A percentile compares a stretch with the other conserved stretches of the same genome.
phyloP scores from a whole-genome alignment of 1,140 invertebrate species.

The Chelonus insularis region DNA sequence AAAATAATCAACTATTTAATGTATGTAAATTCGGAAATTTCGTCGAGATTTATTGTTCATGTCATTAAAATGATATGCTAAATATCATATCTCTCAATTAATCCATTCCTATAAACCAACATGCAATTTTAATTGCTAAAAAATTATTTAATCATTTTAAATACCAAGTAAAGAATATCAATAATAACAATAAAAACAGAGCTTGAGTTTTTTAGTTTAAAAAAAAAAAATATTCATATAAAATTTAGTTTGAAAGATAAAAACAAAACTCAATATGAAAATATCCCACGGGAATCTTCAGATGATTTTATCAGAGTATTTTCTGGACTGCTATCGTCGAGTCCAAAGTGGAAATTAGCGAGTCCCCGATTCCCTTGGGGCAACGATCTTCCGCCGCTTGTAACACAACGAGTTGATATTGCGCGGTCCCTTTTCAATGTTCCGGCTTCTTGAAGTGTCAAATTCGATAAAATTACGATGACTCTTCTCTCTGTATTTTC shows the following conservation, averaged over 20 bases:
- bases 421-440: constrained; percentile 58
- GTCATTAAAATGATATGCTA: too few species aligned
- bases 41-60: too few species aligned
- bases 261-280: not conserved
- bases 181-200: too few species aligned
- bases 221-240: not conserved
- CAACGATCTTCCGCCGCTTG: constrained; percentile 37
- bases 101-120: too few species aligned
- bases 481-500: constrained; percentile 8
- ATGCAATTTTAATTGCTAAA: too few species aligned
- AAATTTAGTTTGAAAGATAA: not conserved
- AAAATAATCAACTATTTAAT: too few species aligned
- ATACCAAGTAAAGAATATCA: too few species aligned
- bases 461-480: constrained; percentile 53
- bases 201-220: not conserved
- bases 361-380: constrained; percentile 49
- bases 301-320: constrained; percentile 24
- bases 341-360: constrained; percentile 53
- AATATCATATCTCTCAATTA: too few species aligned
- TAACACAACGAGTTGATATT: constrained; percentile 40
- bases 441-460: constrained; percentile 59
- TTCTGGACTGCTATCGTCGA: constrained; percentile 11
- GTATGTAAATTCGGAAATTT: too few species aligned
- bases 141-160: too few species aligned
- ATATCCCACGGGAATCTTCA: constrained; percentile 18